These are phyloP conservation scores for Geotrupes spiniger DNA, from an alignment of 2,888 invertebrate genomes.

Conservation along the genomic window DNA sequence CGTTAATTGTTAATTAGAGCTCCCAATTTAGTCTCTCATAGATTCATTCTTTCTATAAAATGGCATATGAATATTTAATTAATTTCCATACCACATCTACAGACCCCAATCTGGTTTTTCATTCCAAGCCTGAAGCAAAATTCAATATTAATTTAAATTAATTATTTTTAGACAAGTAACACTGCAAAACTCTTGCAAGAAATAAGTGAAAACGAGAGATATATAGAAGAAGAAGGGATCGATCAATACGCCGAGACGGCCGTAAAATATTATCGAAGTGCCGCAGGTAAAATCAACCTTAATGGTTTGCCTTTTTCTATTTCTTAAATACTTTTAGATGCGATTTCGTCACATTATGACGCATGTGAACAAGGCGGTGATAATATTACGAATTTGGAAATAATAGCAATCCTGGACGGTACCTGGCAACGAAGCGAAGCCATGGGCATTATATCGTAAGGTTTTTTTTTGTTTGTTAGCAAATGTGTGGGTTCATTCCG, in stretches of 20 bases:
- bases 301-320: slow-evolving; percentile 15
- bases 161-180: slow-evolving; percentile 36
- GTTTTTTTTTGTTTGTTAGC: background rate
- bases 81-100: no score
- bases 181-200: slow-evolving; percentile 42
- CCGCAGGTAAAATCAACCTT: slow-evolving; percentile 44
- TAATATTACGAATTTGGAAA: slow-evolving; percentile 53
- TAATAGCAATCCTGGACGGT: slow-evolving; percentile 59
- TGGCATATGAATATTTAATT: no score
- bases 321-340: slow-evolving; percentile 25
- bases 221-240: slow-evolving; percentile 48
- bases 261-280: slow-evolving; percentile 53
- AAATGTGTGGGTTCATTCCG: no score
- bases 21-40: no score
- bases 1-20: no score
- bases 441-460: slow-evolving; percentile 19
- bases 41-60: no score
- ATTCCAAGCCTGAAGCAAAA: no score
- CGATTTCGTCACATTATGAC: slow-evolving; percentile 32
- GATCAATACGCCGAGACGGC: slow-evolving; percentile 51
- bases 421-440: slow-evolving; percentile 56
- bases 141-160: no score
- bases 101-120: no score
- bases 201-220: slow-evolving; percentile 34
- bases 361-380: slow-evolving; percentile 42